Evolutionary conservation across 1,140 invertebrate species (phyloP), one percentile per base, ranked within the genome.

Genomic region (Bombus waltoni): DNA sequence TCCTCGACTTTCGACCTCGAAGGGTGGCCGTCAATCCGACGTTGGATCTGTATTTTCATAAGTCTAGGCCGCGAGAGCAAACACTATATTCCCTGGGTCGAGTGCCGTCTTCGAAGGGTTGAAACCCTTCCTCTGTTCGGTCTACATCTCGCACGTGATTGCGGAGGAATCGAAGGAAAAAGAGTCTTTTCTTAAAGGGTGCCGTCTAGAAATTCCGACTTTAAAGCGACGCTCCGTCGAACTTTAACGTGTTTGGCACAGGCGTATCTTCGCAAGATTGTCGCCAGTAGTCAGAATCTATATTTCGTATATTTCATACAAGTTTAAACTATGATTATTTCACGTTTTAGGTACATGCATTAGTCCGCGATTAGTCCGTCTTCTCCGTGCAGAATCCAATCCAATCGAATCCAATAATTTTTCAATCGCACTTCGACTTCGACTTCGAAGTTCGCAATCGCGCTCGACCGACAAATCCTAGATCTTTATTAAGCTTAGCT

Each of bases 31-130:
- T 90, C 89, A 90, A 89, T 90, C 88, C 71, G 68, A 44, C 77
- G 79, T 42, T 66, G 72, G 88, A 88, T 89, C 86, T 73, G 89
- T 90, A 88, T 90, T 90, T 90, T 90, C 88, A 90, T 90, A 90
- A 90, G 88, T 81, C 79, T 66, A 71, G 82, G 38, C 75, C 83
- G 84, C 83, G 70, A 90, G 82, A 83, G 89, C 88, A 90, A 90
- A 90, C 88, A 90, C 89, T 62, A 68, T 89, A 85, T 77, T 68
- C 81, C 57, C n/a, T 22, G 59, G 38, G 71, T 38, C 53, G 85
- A 81, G 87, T 32, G 59, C 59, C 71, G 35, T 40, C n/a, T 72
- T n/a, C 59, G 72, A 76, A 81, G 76, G 80, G 79, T 81, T 82
- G 57, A 71, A 83, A 83, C 79, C 47, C 68, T 77, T 65, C 40